Conservation (phyloP, 2,797 vertebrate species). For the Eulemur albifrons region DNA sequence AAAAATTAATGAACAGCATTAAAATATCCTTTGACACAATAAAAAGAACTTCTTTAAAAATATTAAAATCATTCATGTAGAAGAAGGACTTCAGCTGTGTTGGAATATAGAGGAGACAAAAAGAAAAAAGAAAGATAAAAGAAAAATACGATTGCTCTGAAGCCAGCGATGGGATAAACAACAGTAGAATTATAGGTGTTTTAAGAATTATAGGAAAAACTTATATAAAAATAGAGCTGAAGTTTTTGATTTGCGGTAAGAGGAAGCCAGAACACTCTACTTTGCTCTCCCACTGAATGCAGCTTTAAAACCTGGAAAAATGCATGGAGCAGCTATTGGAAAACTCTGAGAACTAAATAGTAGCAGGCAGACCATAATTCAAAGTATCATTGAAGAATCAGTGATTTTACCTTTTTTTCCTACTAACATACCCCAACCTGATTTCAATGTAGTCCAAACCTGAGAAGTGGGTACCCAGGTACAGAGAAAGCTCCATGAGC, state of each 20-base stretch:
- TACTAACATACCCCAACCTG: neutral
- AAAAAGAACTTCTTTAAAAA: slow-evolving; percentile 36
- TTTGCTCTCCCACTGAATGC: neutral
- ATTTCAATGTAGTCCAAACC: neutral
- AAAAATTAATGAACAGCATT: slow-evolving; percentile 29
- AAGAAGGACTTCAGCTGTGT: neutral
- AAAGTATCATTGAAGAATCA: neutral
- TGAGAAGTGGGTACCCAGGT: neutral
- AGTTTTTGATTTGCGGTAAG: neutral
- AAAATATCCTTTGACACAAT: neutral
- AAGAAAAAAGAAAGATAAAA: neutral
- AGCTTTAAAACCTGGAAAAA: neutral
- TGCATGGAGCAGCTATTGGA: neutral
- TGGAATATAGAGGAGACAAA: neutral
- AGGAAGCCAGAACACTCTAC: neutral
- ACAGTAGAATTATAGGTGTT: neutral
- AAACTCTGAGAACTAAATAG: neutral
- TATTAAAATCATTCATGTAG: neutral
- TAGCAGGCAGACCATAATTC: neutral
- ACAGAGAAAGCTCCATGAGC: neutral
- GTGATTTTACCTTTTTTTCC: neutral
- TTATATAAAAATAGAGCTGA: neutral
- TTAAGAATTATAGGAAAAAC: neutral
- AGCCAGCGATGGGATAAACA: neutral
- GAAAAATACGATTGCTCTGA: neutral